Percentiles rank a stretch among this genome's conserved stretches.
phyloP scores from a whole-genome alignment of 2,888 invertebrate genomes.

The Rhogogaster chlorosoma region DNA sequence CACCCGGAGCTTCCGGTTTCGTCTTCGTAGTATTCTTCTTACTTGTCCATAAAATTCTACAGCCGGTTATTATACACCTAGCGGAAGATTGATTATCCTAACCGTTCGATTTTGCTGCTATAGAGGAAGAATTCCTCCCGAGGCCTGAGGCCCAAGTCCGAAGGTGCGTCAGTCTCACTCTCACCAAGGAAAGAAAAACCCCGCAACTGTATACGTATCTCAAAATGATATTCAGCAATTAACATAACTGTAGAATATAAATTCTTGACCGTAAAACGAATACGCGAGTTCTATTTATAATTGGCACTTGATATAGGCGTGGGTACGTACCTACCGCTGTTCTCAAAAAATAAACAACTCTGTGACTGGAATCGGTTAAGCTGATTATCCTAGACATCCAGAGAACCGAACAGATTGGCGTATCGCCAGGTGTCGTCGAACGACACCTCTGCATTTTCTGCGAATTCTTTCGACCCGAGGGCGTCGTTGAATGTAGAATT shows the following conservation, averaged over 20 bases:
- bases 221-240: background rate
- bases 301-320: slow-evolving; percentile 19
- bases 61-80: background rate
- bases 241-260: slow-evolving; percentile 16
- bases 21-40: background rate
- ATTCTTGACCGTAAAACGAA: background rate
- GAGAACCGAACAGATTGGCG: slow-evolving; percentile 20
- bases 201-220: background rate
- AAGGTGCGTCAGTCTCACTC: slow-evolving; percentile 11
- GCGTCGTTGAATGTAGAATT: background rate
- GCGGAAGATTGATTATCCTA: slow-evolving; percentile 2
- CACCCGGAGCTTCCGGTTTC: background rate
- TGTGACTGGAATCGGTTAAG: slow-evolving; percentile 32
- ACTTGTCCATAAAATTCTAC: background rate
- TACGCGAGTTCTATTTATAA: slow-evolving; percentile 29
- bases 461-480: background rate
- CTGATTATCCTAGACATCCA: background rate
- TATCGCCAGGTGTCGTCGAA: slow-evolving; percentile 20
- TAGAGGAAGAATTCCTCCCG: background rate
- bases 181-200: background rate
- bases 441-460: slow-evolving; percentile 37
- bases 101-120: slow-evolving; percentile 18
- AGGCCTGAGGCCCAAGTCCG: background rate
- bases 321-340: background rate
- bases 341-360: background rate